Conservation (phyloP, 2,113 vertebrate genomes). For the Leptobrachium leishanense region DNA sequence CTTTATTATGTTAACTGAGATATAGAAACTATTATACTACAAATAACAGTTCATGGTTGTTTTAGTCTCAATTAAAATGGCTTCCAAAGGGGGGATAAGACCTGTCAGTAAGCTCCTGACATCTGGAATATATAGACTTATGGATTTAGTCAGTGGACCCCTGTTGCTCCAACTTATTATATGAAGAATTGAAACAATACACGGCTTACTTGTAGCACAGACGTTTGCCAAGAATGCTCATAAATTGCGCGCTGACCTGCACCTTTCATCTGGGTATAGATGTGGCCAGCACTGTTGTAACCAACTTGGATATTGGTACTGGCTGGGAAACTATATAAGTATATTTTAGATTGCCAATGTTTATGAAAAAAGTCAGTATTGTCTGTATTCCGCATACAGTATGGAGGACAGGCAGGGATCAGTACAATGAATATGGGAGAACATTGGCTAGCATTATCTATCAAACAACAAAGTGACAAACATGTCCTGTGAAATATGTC, state of each 20-base stretch:
- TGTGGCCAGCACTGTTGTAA: not conserved
- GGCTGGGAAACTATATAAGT: too few species aligned
- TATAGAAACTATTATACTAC: constrained; percentile 17
- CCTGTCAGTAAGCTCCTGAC: constrained; percentile 20
- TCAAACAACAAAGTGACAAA: too few species aligned
- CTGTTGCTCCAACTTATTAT: constrained; percentile 31
- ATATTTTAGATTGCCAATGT: too few species aligned
- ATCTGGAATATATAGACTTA: constrained; percentile 22
- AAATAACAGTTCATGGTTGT: constrained; percentile 14
- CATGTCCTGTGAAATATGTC: too few species aligned
- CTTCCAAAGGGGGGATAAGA: constrained; percentile 10
- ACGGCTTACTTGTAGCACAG: constrained; percentile 1
- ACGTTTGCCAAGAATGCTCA: not conserved
- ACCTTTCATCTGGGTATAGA: not conserved
- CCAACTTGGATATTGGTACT: not conserved
- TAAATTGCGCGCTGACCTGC: constrained; percentile 34
- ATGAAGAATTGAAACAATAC: not conserved
- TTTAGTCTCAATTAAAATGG: constrained; percentile 27
- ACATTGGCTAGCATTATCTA: too few species aligned
- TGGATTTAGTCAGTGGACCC: constrained; percentile 22
- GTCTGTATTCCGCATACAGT: too few species aligned
- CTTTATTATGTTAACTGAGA: constrained; percentile 18
- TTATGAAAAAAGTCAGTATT: too few species aligned
- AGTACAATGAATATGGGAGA: too few species aligned
- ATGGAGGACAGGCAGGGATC: too few species aligned